Conservation (phyloP, 1,140 invertebrate genomes). For the Bombus difficillimus region DNA sequence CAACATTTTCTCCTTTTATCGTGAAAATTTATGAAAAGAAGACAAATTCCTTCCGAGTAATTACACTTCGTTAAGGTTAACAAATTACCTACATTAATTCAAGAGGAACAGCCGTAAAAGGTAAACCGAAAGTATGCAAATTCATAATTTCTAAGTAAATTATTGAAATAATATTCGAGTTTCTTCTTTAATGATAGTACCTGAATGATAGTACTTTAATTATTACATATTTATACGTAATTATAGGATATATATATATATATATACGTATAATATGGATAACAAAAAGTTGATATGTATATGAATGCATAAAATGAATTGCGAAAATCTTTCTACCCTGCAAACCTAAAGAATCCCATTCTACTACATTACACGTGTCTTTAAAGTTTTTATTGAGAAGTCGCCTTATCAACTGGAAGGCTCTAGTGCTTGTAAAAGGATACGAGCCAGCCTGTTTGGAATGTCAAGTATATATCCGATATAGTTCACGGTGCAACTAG, state of each 20-base stretch:
- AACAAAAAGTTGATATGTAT: too few relatives aligned
- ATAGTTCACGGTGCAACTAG: background rate
- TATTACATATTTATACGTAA: background rate
- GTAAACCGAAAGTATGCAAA: background rate
- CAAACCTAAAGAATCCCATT: too few relatives aligned
- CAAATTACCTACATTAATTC: background rate
- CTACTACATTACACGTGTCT: slow-evolving; percentile 32
- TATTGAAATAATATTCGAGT: background rate
- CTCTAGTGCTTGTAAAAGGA: slow-evolving; percentile 62
- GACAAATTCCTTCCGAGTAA: background rate
- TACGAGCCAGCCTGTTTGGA: slow-evolving; percentile 57
- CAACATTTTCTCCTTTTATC: background rate
- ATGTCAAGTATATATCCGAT: slow-evolving; percentile 53
- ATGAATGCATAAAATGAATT: too few relatives aligned
- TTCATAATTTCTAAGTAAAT: background rate
- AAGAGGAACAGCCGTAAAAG: background rate
- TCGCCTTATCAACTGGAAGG: slow-evolving; percentile 61
- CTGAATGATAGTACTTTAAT: background rate
- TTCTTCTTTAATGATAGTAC: background rate
- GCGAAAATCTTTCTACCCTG: too few relatives aligned
- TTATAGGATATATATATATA: background rate
- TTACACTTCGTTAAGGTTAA: background rate
- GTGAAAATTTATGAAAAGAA: background rate
- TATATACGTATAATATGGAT: too few relatives aligned
- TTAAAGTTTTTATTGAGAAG: slow-evolving; percentile 60